phyloP scores from a whole-genome alignment of 2,888 invertebrate genomes.

The Xylota sylvarum region DNA sequence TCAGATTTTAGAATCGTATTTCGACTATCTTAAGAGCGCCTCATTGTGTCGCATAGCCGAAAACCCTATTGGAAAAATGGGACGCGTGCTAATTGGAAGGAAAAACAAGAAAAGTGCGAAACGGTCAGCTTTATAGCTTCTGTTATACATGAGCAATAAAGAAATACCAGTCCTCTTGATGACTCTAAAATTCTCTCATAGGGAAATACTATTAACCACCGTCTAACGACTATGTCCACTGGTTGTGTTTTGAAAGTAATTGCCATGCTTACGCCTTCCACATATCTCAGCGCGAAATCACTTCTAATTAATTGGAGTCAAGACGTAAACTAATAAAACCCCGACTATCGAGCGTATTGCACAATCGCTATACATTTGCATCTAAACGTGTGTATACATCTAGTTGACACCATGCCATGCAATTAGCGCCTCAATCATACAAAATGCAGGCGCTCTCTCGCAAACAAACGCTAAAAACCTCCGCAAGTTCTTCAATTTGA shows the following conservation, averaged over 20 bases:
- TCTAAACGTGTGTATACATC: conserved; percentile 43
- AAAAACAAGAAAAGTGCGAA: no score
- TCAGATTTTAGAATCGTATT: no score
- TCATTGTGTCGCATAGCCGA: no score
- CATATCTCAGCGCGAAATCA: conserved; percentile 25
- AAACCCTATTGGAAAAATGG: no score
- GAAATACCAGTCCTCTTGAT: no score
- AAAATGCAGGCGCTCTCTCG: not conserved
- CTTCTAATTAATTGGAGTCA: conserved; percentile 70
- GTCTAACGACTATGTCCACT: not conserved
- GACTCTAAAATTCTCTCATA: not conserved
- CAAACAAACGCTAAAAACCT: conserved; percentile 5
- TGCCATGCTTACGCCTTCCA: not conserved
- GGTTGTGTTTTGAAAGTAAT: not conserved
- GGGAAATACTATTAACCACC: not conserved
- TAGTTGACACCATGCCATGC: conserved; percentile 77
- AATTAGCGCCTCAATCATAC: conserved; percentile 75
- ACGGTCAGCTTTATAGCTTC: no score
- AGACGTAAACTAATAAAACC: conserved; percentile 56
- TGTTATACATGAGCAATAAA: no score
- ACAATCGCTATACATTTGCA: conserved; percentile 36
- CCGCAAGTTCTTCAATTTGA: conserved; percentile 44
- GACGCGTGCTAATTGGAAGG: no score
- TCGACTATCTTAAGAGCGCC: no score
- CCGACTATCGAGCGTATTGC: conserved; percentile 40